Conservation (phyloP, 2,888 invertebrate genomes). For the Cantharis lateralis region DNA sequence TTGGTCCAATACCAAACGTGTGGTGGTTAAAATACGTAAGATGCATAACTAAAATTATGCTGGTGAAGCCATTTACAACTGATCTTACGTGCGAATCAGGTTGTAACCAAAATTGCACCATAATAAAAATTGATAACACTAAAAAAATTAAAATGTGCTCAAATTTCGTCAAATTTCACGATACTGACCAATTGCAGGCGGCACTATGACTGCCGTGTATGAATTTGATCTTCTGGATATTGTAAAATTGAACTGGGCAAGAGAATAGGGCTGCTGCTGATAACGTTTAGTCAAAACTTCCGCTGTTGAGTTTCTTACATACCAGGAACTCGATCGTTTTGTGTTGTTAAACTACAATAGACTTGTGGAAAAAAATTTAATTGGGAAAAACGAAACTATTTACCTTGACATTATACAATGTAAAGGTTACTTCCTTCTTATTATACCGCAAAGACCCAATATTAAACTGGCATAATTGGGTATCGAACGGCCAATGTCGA, state of each 20-base stretch:
- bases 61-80: conserved; percentile 62
- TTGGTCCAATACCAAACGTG: conserved; percentile 60
- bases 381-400: neutral
- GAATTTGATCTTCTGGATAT: conserved; percentile 62
- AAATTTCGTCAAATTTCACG: neutral
- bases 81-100: conserved; percentile 70
- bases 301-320: neutral
- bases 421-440: conserved; percentile 62
- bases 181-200: conserved; percentile 62
- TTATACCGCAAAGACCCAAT: conserved; percentile 76
- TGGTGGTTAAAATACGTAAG: conserved; percentile 66
- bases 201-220: conserved; percentile 65
- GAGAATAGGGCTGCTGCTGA: conserved; percentile 60
- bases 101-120: conserved; percentile 69
- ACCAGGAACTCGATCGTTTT: neutral
- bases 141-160: conserved; percentile 37
- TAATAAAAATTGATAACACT: conserved; percentile 64
- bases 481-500: conserved; percentile 75
- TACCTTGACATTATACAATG: conserved; percentile 10
- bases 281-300: neutral
- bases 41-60: conserved; percentile 63
- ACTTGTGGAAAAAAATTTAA: neutral
- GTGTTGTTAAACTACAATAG: neutral
- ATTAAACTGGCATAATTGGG: conserved; percentile 67
- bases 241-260: conserved; percentile 58